Base-by-base conservation (phyloP, 1,140 invertebrate genomes). In the Temnothorax longispinosus region DNA sequence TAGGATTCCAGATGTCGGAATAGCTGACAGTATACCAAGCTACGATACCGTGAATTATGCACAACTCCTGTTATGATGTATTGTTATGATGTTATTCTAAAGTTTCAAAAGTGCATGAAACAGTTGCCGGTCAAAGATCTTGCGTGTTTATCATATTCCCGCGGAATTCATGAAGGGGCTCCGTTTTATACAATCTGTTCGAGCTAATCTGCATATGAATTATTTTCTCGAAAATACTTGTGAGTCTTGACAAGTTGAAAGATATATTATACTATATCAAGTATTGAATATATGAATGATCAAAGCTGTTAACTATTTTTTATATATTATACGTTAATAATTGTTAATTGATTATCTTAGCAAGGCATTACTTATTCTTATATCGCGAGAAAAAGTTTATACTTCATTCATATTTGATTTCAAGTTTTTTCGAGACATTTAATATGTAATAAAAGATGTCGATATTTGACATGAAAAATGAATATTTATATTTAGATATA, bases 51-150 rank as follows among this genome's bases (percentile, higher is more conserved):
- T 27, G 58, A 54, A 84, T 84, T 88, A 72, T 75, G 74, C 75
- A 32, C 21, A 72, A 77, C 52, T 87, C 52, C 15, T 80, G 35
- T 71, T 47, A 67, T 76, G 54, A 60, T 15, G 38, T 38, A 38
- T 72, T 38, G 47, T 62, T 67, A 67, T 67, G 64, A 67, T 67
- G 38, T 67, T 41, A 56, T 56, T 82, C 77, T 71, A 65, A n/a
- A 18, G 7, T 62, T 80, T 41, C 58, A 84, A 89, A 89, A 89
- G 86, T 90, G 56, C 52, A 52, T 50, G 84, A 67, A 64, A 81
- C 85, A 72, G 88, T 87, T 86, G 52, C 50, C 18, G 56, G 13
- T 58, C 74, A 47, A 80, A 67, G 84, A 87, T 88, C 71, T 84
- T 47, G 71, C 52, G n/a, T 87, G 41, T 80, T 89, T 77, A 82